Conservation (phyloP, 2,797 vertebrate species). For the Phataginus tetradactyla region DNA sequence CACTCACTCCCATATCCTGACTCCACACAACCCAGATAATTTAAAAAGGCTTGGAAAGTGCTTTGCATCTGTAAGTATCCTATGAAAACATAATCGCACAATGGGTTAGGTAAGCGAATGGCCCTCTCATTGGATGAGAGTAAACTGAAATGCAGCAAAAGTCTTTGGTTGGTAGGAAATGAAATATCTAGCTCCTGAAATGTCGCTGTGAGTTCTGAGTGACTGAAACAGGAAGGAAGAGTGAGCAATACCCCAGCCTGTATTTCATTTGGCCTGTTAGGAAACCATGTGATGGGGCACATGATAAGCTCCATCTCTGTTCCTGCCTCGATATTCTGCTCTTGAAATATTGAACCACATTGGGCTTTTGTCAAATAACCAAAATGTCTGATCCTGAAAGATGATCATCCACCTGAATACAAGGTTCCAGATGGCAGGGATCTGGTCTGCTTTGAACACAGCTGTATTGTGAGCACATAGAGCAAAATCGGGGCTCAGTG, state of each 20-base stretch:
- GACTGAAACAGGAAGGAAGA: constrained; percentile 66
- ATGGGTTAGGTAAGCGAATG: background rate
- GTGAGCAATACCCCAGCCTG: background rate
- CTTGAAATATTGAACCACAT: background rate
- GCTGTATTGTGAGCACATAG: background rate
- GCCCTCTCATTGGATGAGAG: background rate
- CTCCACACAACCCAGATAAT: background rate
- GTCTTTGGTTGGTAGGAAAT: background rate
- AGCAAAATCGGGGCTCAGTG: background rate
- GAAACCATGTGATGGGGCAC: background rate
- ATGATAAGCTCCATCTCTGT: background rate
- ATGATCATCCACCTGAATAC: background rate
- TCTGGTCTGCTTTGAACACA: background rate
- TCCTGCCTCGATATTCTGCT: background rate
- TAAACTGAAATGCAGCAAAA: background rate
- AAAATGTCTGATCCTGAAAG: background rate
- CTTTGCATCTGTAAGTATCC: background rate
- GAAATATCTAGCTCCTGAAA: background rate
- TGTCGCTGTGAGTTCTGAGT: background rate
- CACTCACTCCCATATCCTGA: background rate
- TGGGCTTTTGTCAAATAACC: background rate
- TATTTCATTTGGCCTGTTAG: background rate
- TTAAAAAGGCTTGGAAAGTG: background rate
- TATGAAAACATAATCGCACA: background rate
- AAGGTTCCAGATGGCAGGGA: background rate